Evolutionary conservation across 2,888 invertebrate genomes (phyloP).

Genomic region (Cephus sareptanus): DNA sequence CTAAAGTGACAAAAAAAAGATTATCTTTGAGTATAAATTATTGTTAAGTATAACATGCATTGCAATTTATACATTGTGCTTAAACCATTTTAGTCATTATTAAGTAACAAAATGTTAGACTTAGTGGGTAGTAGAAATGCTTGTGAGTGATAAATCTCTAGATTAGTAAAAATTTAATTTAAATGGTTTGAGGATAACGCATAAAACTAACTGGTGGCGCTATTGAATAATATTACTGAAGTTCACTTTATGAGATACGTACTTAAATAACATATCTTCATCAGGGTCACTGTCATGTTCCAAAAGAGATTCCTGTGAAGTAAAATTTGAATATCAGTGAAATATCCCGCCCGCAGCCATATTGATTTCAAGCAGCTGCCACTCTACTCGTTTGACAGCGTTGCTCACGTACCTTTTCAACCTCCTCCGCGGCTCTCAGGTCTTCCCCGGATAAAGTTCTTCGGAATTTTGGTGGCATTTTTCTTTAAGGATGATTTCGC

Average conservation of each 20-base stretch:
- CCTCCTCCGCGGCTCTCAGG: slow-evolving; percentile 45
- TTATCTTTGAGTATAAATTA: background rate
- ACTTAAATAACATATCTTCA: slow-evolving; percentile 59
- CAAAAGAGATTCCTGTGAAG: slow-evolving; percentile 52
- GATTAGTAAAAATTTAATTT: background rate
- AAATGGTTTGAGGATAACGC: background rate
- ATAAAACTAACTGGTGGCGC: too few relatives aligned
- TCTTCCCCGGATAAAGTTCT: slow-evolving; percentile 49
- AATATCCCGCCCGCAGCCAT: slow-evolving; percentile 27
- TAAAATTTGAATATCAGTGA: slow-evolving; percentile 14
- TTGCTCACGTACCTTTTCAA: slow-evolving; percentile 49
- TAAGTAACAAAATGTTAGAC: background rate
- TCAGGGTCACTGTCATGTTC: slow-evolving; percentile 61
- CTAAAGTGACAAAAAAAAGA: slow-evolving; percentile 28
- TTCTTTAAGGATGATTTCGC: background rate
- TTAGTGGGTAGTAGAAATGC: background rate
- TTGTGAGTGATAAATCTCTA: background rate
- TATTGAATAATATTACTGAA: background rate
- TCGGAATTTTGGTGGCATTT: slow-evolving; percentile 47
- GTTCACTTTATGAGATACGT: slow-evolving; percentile 17
- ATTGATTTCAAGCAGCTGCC: slow-evolving; percentile 11
- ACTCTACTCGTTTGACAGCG: background rate
- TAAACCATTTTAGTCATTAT: background rate
- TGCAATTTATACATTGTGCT: background rate
- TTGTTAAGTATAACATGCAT: background rate